Evolutionary conservation across 2,888 invertebrate genomes (phyloP).

Genomic region (Matsumyia berberina): DNA sequence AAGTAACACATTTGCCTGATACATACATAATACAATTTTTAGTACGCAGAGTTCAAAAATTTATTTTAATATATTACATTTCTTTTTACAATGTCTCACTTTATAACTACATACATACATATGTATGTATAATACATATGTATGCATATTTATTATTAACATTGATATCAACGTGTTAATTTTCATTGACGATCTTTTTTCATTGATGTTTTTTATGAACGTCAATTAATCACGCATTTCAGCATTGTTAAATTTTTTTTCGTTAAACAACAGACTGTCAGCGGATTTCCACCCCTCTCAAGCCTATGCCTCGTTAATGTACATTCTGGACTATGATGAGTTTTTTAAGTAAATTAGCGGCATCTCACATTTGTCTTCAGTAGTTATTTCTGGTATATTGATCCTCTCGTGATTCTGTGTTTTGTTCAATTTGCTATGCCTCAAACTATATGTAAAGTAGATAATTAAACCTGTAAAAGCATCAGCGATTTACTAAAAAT

Average conservation of each 20-base stretch:
- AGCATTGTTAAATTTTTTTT: too few species aligned
- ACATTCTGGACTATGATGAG: slow-evolving; percentile 1
- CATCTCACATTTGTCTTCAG: not conserved
- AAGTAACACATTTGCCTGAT: too few species aligned
- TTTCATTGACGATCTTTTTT: not conserved
- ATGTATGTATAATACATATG: not conserved
- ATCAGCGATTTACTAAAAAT: not conserved
- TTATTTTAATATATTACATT: too few species aligned
- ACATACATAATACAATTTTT: too few species aligned
- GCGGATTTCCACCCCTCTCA: too few species aligned
- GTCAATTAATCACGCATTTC: too few species aligned
- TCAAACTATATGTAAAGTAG: slow-evolving; percentile 87
- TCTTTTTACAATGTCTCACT: too few species aligned
- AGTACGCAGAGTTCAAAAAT: too few species aligned
- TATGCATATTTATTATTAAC: not conserved
- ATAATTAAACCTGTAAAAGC: slow-evolving; percentile 85
- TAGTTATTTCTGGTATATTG: not conserved
- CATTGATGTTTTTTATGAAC: too few species aligned
- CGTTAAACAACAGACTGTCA: too few species aligned
- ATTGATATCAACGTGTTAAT: not conserved
- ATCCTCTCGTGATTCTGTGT: not conserved
- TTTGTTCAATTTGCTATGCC: slow-evolving; percentile 84
- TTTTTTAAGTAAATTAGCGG: slow-evolving; percentile 12
- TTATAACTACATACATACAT: too few species aligned
- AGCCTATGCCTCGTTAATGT: too few species aligned